Conservation (phyloP, 2,113 vertebrate species). For the Butorides virescens region DNA sequence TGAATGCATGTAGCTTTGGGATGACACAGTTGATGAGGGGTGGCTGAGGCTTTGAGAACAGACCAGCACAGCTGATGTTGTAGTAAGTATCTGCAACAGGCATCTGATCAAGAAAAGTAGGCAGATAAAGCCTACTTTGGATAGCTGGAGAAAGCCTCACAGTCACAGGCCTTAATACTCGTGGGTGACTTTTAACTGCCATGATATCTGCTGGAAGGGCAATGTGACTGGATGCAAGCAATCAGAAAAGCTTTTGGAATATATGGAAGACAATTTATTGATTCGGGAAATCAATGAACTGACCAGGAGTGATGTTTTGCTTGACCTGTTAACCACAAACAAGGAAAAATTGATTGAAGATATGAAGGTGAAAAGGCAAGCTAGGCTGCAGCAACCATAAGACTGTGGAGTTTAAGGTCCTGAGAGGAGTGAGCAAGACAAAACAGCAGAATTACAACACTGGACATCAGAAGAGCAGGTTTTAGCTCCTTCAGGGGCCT, state of each 20-base stretch:
- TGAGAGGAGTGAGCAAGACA: background rate
- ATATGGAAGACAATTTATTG: background rate
- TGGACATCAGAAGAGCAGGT: background rate
- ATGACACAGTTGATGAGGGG: background rate
- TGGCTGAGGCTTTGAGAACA: background rate
- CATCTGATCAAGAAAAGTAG: background rate
- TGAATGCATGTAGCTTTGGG: background rate
- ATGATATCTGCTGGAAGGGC: background rate
- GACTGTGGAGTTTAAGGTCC: background rate
- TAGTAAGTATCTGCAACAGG: background rate
- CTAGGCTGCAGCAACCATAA: background rate
- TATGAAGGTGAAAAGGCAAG: background rate
- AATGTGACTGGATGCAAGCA: background rate
- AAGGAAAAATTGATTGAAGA: background rate
- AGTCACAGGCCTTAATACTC: background rate
- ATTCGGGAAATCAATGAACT: background rate
- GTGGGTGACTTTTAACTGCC: background rate
- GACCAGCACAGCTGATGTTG: background rate
- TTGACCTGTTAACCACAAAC: background rate
- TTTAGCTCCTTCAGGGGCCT: background rate
- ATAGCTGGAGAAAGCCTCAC: background rate
- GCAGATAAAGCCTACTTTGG: background rate
- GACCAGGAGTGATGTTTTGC: background rate
- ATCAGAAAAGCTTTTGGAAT: background rate
- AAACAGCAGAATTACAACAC: background rate